These are phyloP conservation scores for Dolichomitus sp. DNA, from an alignment of 2,888 invertebrate genomes.

Conservation along the genomic window DNA sequence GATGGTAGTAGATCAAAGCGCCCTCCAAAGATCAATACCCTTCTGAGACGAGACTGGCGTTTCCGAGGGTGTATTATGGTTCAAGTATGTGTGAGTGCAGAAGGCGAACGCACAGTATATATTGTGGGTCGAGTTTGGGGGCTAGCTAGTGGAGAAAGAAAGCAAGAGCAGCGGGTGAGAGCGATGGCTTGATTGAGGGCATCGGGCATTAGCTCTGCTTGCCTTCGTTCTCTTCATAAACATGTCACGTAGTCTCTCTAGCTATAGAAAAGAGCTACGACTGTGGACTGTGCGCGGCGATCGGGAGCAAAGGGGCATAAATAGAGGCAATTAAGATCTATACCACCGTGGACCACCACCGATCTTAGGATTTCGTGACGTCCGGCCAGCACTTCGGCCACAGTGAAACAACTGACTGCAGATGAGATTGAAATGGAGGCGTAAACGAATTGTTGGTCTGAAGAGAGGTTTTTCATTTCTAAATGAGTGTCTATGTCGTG, in stretches of 20 bases:
- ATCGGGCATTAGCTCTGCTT: constrained; percentile 79
- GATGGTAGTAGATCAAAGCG: constrained; percentile 83
- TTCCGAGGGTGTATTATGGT: constrained; percentile 47
- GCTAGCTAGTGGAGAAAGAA: constrained; percentile 55
- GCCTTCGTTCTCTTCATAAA: constrained; percentile 80
- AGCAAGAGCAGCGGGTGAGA: constrained; percentile 68
- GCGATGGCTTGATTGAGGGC: constrained; percentile 84
- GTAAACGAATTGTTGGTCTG: not conserved
- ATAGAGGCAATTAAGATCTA: constrained; percentile 84
- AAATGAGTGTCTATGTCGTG: no score
- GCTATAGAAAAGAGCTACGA: constrained; percentile 29
- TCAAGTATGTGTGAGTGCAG: constrained; percentile 35
- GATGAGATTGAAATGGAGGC: constrained; percentile 38
- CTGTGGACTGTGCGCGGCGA: constrained; percentile 65
- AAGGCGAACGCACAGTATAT: constrained; percentile 47
- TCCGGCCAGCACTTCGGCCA: constrained; percentile 32
- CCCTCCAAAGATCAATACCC: constrained; percentile 85
- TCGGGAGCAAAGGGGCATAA: constrained; percentile 84
- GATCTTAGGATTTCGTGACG: constrained; percentile 58
- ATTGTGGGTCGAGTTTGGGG: constrained; percentile 37
- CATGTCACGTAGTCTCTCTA: constrained; percentile 83
- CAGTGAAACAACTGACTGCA: constrained; percentile 50
- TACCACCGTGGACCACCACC: constrained; percentile 22
- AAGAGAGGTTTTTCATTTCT: not conserved
- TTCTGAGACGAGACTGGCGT: constrained; percentile 73